These are phyloP conservation scores for Macrotis lagotis DNA, from an alignment of 2,113 vertebrate species.

Conservation along the genomic window DNA sequence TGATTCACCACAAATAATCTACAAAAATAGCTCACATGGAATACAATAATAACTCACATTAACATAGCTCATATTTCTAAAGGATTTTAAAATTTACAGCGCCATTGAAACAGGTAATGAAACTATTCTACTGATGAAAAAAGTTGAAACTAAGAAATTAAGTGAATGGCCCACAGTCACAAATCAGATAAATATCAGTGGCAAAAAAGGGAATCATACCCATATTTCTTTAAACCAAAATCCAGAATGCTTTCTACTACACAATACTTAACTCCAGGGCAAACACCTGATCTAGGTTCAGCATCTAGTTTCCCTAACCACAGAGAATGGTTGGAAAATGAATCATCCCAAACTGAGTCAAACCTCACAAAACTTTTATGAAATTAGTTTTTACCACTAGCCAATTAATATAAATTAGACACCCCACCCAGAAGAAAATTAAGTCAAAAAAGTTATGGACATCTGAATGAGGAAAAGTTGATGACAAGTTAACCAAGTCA, in stretches of 20 bases:
- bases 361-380: conserved; percentile 39
- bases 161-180: not conserved
- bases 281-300: not conserved
- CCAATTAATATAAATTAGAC: not conserved
- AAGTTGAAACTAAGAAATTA: not conserved
- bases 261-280: not conserved
- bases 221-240: not conserved
- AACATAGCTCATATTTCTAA: not conserved
- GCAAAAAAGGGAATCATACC: not conserved
- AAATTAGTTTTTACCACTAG: conserved; percentile 47
- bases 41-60: not conserved
- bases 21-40: conserved; percentile 7
- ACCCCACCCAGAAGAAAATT: not conserved
- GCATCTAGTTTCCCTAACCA: not conserved
- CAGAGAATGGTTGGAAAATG: not conserved
- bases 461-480: not conserved
- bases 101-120: not conserved
- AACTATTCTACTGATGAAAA: not conserved
- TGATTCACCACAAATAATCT: conserved; percentile 25
- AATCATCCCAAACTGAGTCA: not conserved
- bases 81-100: not conserved
- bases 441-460: not conserved
- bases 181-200: not conserved
- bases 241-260: not conserved
- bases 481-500: not conserved